Conservation (phyloP, 2,113 vertebrate species). For the Sula dactylatra region DNA sequence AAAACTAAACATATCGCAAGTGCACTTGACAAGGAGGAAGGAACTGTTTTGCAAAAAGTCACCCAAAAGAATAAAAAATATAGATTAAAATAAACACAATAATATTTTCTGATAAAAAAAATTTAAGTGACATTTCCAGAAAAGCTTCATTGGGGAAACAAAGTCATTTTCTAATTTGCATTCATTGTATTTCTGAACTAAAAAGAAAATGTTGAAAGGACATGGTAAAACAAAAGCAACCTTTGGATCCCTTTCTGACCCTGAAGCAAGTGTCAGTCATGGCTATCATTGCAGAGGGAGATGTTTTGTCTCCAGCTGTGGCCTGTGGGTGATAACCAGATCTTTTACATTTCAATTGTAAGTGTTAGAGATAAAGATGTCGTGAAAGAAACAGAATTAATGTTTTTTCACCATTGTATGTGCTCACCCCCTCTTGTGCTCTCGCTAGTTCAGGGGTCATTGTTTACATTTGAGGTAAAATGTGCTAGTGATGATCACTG, state of each 20-base stretch:
- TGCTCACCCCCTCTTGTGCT: not conserved
- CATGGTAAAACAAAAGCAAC: not conserved
- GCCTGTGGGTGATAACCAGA: not conserved
- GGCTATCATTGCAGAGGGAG: not conserved
- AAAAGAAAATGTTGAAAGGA: not conserved
- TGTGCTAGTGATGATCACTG: not conserved
- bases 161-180: not conserved
- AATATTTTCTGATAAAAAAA: not conserved
- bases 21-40: not conserved
- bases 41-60: not conserved
- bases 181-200: not conserved
- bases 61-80: not conserved
- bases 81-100: not conserved
- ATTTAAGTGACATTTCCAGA: not conserved
- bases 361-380: conserved; percentile 7
- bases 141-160: not conserved
- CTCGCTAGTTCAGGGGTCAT: not conserved
- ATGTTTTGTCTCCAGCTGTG: conserved; percentile 14
- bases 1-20: not conserved
- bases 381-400: not conserved
- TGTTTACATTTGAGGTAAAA: conserved; percentile 54
- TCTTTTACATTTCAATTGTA: conserved; percentile 13
- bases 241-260: not conserved
- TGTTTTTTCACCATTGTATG: not conserved
- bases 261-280: not conserved